These are phyloP conservation scores for Luehdorfia chinensis DNA, from an alignment of 1,140 invertebrate species.

Conservation along the genomic window DNA sequence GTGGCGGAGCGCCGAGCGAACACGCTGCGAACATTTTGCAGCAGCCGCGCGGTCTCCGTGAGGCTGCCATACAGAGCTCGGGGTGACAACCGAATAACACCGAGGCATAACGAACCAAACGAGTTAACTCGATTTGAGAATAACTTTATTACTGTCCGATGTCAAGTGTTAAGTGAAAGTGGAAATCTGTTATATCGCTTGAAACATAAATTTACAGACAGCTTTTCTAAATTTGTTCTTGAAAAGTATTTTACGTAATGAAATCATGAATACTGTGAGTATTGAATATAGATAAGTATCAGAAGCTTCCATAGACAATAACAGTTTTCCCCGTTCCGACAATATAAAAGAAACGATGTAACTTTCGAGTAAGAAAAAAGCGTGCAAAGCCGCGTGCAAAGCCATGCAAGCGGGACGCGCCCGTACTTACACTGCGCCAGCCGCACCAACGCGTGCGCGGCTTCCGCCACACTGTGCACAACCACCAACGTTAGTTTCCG, in stretches of 20 bases:
- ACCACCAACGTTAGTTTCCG: constrained; percentile 50
- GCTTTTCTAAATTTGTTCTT: too few species aligned
- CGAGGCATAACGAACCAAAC: constrained; percentile 8
- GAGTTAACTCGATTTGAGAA: background rate
- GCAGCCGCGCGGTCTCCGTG: constrained; percentile 95
- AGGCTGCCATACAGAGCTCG: constrained; percentile 82
- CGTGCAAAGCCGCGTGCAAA: constrained; percentile 28
- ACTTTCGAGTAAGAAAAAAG: constrained; percentile 7
- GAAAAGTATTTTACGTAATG: too few species aligned
- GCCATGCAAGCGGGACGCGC: constrained; percentile 56
- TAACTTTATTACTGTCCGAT: too few species aligned
- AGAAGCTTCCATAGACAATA: background rate
- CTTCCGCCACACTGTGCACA: constrained; percentile 61
- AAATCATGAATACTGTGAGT: too few species aligned
- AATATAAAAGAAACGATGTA: background rate
- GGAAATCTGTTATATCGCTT: too few species aligned
- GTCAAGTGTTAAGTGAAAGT: too few species aligned
- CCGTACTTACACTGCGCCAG: constrained; percentile 92
- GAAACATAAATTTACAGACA: too few species aligned
- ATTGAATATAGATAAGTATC: too few species aligned
- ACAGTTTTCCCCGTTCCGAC: background rate
- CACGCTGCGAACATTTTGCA: constrained; percentile 94
- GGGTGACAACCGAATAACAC: constrained; percentile 29
- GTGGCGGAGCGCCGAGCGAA: constrained; percentile 89
- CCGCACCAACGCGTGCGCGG: constrained; percentile 89